Base-by-base conservation (phyloP, 2,113 vertebrate genomes). In the Chamaetylas fuelleborni region DNA sequence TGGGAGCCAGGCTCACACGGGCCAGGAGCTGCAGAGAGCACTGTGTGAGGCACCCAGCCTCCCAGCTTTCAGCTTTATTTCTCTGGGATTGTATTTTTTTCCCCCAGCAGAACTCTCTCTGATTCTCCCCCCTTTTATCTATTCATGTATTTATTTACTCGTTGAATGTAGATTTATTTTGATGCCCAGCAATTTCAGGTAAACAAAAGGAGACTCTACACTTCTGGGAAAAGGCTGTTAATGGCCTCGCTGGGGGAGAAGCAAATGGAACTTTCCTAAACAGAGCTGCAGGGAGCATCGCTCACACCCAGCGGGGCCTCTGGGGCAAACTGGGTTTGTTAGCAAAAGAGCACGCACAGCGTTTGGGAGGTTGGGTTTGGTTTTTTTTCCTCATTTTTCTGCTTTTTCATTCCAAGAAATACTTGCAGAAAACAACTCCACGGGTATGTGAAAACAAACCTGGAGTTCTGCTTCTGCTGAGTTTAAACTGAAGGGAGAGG, bases 111-210 rank as follows among this genome's bases (percentile, higher is more conserved):
- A 94, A 91, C n/a, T 47, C 69, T 73, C 17, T 72, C 45, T 6
- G 28, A 69, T 93, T 92, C 82, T 70, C 29, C 29, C n/a, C 26
- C 8, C 9, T 31, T 43, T 83, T 56, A 48, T 83, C 80, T 83
- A 92, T 86, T 94, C 87, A 20, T 93, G 57, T 60, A 54, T 97
- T 97, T 95, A 86, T 97, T 91, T 97, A 61, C 94, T 40, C 12
- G 0, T 96, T 93, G 92, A 66, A 96, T 80, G 51, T 42, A 50
- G 66, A 91, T 82, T 80, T 84, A 91, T 94, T 96, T 95, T 34
- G 45, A 57, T 97, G 84, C 62, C 87, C 47, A 77, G 96, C 91
- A 96, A 96, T 76, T 92, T 96, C 94, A 97, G 96, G 97, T 93
- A 95, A 96, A 93, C 89, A 94, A 74, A 83, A 94, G 95, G 56